A percentile compares a stretch with the other conserved stretches of the same genome.
Evolutionary conservation across 2,113 vertebrate genomes (phyloP).

Genomic region (Xiphorhynchus elegans): DNA sequence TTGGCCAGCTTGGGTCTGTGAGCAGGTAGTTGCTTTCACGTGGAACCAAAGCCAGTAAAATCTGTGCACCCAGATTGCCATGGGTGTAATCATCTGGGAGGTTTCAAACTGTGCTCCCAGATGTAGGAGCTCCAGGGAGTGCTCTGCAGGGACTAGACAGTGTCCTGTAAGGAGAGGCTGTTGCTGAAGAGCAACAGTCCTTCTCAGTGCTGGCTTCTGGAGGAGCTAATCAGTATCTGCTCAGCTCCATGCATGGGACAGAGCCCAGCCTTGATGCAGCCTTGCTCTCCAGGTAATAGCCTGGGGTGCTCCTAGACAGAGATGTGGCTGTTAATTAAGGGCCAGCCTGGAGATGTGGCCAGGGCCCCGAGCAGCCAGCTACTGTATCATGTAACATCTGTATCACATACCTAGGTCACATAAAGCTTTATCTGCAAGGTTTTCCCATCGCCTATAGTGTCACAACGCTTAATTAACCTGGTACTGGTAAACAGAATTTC

Average conservation of each 20-base stretch:
- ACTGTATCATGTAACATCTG: not conserved
- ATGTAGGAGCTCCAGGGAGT: not conserved
- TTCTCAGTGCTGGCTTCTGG: not conserved
- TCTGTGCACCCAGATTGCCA: not conserved
- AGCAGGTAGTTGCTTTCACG: not conserved
- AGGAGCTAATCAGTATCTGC: not conserved
- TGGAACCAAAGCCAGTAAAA: not conserved
- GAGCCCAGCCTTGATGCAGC: not conserved
- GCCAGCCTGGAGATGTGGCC: not conserved
- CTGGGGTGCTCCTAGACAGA: not conserved
- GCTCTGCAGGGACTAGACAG: not conserved
- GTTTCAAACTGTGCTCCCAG: not conserved
- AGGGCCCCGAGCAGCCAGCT: not conserved
- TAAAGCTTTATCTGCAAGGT: not conserved
- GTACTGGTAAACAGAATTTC: not conserved
- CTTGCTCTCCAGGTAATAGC: not conserved
- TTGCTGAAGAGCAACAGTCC: not conserved
- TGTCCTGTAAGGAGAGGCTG: not conserved
- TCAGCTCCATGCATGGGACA: not conserved
- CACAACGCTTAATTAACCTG: not conserved
- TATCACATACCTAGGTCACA: not conserved
- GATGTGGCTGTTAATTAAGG: not conserved
- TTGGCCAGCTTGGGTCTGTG: not conserved
- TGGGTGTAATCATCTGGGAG: not conserved
- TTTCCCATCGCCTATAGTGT: not conserved